Evolutionary conservation across 2,113 vertebrate genomes (phyloP), one percentile per base, ranked within the genome.

Genomic region (Cygnus buccinator): DNA sequence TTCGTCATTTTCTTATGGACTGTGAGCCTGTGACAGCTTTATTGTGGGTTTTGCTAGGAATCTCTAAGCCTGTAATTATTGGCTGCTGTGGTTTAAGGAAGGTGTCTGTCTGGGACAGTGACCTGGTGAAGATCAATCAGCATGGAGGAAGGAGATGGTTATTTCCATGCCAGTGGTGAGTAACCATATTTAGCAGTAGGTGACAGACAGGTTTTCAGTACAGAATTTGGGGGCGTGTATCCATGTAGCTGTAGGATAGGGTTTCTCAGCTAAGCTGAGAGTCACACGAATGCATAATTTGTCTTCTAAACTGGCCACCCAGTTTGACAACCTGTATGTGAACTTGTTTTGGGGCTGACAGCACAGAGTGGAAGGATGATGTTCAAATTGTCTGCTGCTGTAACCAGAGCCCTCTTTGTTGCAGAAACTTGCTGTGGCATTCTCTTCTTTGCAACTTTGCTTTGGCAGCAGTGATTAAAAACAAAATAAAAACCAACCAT

Each of bases 41-140:
- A 5, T 29, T 50, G n/a, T 37, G 15, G 8, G 17, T 71, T 94
- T 71, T 87, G 10, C 13, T 63, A 35, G 18, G 18, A 23, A 18
- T 35, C 5, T 39, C 35, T 52, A n/a, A 57, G 13, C 4, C 39
- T 59, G 0, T 3, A 22, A 67, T 5, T 33, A 29, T 31, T 35
- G 61, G 6, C 23, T 62, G 3, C 18, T 75, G 16, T 55, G 16
- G 31, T 59, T 79, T 76, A 79, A 78, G 29, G 11, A 3, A 70
- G 21, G 37, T 57, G 6, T 46, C 11, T 72, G 6, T 31, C n/a
- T 75, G 75, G 14, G 10, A 6, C 26, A 41, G 18, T 37, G 79
- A 55, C 18, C 26, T 37, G 16, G 3, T 68, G 58, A 77, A 85
- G 16, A 75, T 26, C 5, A 41, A 75, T 26, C 5, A 37, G 10